phyloP scores from a whole-genome alignment of 2,113 vertebrate species.

The Sisor rabdophorus region DNA sequence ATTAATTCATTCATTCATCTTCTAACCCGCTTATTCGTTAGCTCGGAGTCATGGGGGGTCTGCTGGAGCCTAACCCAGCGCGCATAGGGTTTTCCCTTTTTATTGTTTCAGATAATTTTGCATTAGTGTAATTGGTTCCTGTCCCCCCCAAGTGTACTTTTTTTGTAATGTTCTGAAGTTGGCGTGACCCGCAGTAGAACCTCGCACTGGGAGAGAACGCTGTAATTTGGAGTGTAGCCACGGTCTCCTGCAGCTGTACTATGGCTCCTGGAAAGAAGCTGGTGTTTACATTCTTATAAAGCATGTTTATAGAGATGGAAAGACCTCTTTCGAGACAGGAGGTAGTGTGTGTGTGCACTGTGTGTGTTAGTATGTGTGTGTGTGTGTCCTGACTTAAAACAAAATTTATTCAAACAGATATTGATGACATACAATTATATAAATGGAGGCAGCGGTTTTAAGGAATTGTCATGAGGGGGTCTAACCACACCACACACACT shows the following conservation, averaged over 20 bases:
- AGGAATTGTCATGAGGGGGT: neutral
- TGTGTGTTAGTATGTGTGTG: neutral
- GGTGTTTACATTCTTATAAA: constrained; percentile 62
- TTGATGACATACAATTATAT: constrained; percentile 16
- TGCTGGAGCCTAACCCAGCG: no score
- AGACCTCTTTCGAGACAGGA: constrained; percentile 20
- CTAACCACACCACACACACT: neutral
- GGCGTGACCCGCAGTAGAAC: neutral
- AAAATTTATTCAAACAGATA: constrained; percentile 2
- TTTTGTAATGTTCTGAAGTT: neutral
- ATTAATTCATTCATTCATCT: no score
- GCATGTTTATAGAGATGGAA: constrained; percentile 55
- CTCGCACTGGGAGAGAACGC: neutral
- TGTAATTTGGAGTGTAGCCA: constrained; percentile 52
- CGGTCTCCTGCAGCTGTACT: constrained; percentile 51
- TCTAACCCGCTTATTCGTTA: no score
- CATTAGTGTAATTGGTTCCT: neutral
- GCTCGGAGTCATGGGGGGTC: no score
- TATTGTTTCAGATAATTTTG: no score
- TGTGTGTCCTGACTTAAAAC: constrained; percentile 17
- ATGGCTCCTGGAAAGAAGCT: constrained; percentile 46
- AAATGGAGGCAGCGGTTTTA: neutral
- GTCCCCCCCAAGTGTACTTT: neutral
- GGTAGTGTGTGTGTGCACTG: neutral
- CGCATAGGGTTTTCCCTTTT: no score